Evolutionary conservation across 2,888 invertebrate species (phyloP), one percentile per base, ranked within the genome.

Genomic region (Autographa gamma): DNA sequence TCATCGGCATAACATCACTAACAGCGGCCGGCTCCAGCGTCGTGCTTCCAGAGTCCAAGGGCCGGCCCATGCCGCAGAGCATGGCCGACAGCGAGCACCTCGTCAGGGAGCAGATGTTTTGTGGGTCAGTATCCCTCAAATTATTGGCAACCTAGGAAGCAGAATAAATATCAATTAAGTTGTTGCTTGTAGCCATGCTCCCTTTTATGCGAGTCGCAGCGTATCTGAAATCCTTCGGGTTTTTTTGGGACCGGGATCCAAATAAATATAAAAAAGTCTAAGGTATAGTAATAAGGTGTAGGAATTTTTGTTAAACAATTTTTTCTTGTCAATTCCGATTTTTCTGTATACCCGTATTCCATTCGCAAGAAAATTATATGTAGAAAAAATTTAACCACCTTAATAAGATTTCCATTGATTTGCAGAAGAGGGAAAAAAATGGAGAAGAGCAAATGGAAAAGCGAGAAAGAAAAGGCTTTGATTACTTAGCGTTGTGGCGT

Each of bases 51-150:
- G 95, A 95, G 86, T 94, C 94, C 2, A 90, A 85, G 61, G 93
- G 93, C n/a, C 81, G 87, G 19, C 81, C 90, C 59, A 92, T 95
- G 93, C 94, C 95, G 76, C 93, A 94, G 85, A 93, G 92, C 11
- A 89, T 95, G 70, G 90, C 89, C 2, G 95, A 95, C 52, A 92
- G 93, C 0, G 94, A 95, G 85, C 83, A 84, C 25, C 88, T 93
- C 32, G 90, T 92, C n/a, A 78, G 84, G 41, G 88, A 90, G 32
- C 87, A 90, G 67, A 82, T 89, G 0, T 66, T 92, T 9, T 92
- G 92, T 88, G 90, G 92, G 93, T 93, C 69, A 79, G 87, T 72
- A 48, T n/a, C 31, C 54, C 9, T 13, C 0, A 19, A 7, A 25
- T 25, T 19, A 9, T 19, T 9, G 8, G 0, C 8, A 52, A 8